Conservation (phyloP, 2,113 vertebrate genomes). For the Orycteropus afer region DNA sequence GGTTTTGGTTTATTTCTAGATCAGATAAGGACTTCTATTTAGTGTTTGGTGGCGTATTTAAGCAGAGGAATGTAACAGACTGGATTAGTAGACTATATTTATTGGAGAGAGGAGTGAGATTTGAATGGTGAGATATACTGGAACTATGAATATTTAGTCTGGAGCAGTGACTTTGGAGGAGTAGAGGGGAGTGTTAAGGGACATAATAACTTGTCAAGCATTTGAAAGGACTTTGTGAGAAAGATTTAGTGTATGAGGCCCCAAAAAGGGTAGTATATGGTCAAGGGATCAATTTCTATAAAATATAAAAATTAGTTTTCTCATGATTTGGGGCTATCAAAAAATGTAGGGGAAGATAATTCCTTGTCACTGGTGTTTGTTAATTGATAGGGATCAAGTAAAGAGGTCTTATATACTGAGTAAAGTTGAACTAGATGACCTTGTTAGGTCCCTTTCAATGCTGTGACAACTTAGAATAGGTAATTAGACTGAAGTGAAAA, state of each 20-base stretch:
- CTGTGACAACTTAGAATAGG: background rate
- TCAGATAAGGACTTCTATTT: constrained; percentile 22
- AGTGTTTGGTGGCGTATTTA: constrained; percentile 43
- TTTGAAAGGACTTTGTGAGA: background rate
- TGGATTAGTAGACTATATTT: background rate
- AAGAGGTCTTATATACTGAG: constrained; percentile 4
- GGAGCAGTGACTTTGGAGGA: constrained; percentile 19
- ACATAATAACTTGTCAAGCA: background rate
- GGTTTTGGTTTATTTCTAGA: constrained; percentile 47
- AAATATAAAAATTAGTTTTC: constrained; percentile 17
- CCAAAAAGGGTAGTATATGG: constrained; percentile 20
- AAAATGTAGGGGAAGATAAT: constrained; percentile 31
- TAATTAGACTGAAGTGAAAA: constrained; percentile 69
- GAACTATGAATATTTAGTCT: background rate
- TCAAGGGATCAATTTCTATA: constrained; percentile 14
- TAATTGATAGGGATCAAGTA: background rate
- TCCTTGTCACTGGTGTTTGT: constrained; percentile 3
- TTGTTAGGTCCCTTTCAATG: constrained; percentile 10
- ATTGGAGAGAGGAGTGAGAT: constrained; percentile 27
- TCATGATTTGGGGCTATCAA: background rate
- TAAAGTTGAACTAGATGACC: constrained; percentile 28
- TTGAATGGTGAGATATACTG: background rate
- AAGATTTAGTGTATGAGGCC: background rate
- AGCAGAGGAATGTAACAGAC: background rate
- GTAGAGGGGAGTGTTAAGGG: background rate